These are phyloP conservation scores for Microtus ochrogaster DNA, from an alignment of 2,113 vertebrate genomes.

Conservation along the genomic window DNA sequence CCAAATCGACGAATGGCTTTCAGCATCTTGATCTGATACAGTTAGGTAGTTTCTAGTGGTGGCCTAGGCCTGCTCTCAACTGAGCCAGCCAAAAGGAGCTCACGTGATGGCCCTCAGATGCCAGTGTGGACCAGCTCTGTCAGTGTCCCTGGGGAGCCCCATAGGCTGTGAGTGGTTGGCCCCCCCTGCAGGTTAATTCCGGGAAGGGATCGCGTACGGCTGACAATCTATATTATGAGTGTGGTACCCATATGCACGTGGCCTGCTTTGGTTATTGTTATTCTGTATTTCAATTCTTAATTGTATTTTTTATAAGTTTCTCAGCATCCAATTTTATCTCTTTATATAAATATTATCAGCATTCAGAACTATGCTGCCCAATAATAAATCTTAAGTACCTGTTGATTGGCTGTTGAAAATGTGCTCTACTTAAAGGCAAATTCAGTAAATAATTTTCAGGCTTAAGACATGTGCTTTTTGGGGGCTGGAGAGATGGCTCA, in stretches of 20 bases:
- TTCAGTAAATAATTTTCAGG: background rate
- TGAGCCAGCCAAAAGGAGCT: background rate
- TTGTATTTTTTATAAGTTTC: background rate
- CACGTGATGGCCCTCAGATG: background rate
- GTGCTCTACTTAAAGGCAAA: background rate
- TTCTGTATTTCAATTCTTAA: background rate
- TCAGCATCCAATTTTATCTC: background rate
- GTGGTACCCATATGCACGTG: background rate
- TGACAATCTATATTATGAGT: background rate
- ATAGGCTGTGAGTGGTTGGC: fast-evolving
- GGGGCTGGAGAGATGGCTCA: too few species aligned
- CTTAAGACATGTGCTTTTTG: background rate
- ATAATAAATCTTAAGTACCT: background rate
- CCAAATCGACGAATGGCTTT: background rate
- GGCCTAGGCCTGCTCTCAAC: background rate
- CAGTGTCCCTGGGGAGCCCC: too few species aligned
- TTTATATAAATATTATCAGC: background rate
- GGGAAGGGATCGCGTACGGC: too few species aligned
- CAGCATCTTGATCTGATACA: background rate
- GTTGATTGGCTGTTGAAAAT: background rate
- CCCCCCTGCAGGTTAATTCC: too few species aligned
- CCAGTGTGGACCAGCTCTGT: background rate
- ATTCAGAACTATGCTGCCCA: background rate
- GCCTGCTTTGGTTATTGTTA: background rate
- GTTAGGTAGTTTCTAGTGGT: background rate